Evolutionary conservation across 1,140 invertebrate species (phyloP).

Genomic region (Eufriesea mexicana): DNA sequence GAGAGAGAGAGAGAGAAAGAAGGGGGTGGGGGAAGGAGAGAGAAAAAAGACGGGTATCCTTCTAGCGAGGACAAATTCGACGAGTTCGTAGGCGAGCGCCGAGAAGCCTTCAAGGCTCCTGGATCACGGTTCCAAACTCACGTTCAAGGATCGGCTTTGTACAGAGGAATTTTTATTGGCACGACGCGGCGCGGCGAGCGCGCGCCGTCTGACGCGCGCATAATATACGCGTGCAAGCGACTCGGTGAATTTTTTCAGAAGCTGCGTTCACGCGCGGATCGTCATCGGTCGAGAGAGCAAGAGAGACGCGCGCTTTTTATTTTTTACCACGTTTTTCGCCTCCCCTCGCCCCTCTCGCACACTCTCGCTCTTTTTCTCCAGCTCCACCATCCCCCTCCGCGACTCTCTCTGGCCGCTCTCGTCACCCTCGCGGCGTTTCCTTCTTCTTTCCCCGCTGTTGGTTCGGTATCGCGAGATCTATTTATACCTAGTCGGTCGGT

Average conservation of each 20-base stretch:
- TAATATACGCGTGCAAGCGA: conserved; percentile 23
- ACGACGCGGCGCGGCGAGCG: conserved; percentile 11
- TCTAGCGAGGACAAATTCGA: conserved; percentile 51
- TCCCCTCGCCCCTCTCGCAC: background rate
- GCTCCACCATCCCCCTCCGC: background rate
- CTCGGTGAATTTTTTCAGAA: conserved; percentile 38
- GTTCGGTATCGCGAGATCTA: conserved; percentile 59
- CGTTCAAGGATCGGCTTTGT: conserved; percentile 68
- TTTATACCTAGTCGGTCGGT: conserved; percentile 66
- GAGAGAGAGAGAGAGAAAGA: too few relatives aligned
- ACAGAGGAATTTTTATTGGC: conserved; percentile 62
- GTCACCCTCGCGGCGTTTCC: conserved; percentile 38
- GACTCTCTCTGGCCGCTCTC: background rate
- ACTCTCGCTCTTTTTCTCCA: background rate
- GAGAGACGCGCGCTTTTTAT: conserved; percentile 24
- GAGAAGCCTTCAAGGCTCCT: conserved; percentile 50
- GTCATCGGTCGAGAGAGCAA: conserved; percentile 28
- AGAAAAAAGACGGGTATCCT: conserved; percentile 21
- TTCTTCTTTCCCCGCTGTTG: conserved; percentile 16
- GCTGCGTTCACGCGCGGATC: conserved; percentile 22
- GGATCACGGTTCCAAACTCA: conserved; percentile 62
- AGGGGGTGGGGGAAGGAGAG: too few relatives aligned
- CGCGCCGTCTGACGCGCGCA: conserved; percentile 41
- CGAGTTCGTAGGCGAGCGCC: conserved; percentile 49
- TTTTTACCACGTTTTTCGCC: conserved; percentile 36